Base-by-base conservation (phyloP, 1,140 invertebrate species). In the Trichoplusia ni region DNA sequence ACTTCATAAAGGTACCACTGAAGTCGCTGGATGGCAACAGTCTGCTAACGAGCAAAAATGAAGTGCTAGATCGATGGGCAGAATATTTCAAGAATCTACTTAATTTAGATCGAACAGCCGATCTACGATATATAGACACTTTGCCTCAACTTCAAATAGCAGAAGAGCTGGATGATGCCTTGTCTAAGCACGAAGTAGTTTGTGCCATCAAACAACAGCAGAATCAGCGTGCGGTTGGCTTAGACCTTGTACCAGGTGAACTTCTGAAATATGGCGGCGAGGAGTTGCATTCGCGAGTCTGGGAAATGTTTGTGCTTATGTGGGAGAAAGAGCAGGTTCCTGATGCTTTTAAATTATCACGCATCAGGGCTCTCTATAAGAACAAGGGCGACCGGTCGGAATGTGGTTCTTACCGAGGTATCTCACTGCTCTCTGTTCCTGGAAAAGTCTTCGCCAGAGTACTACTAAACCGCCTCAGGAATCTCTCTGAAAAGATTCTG, bases 371-470 rank as follows among this genome's bases (percentile, higher is more conserved):
- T 3, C 35, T 72, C 0, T 71, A 74, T 21, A 79, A 79, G 29
- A 59, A 65, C 35, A 73, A 73, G 9, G 69, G 73, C 9, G 65
- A 72, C 16, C 53, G 69, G 1, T 51, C 62, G 0, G 65, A 73
- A 14, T 73, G 71, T 29, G 13, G 67, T 21, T 70, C 64, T 4
- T 71, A 74, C 21, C 42, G 71, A 0, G 63, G 71, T 54, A 75
- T 74, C 4, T 75, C 69, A 8, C 38, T 79, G 1, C 35, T 79
- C 0, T 64, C 69, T 14, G 53, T 40, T n/a, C 49, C 69, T 19
- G 73, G 70, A 35, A 75, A 75, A n/a, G 53, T n/a, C n/a, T 67
- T 75, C 58, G 67, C 64, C 8, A 56, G 65, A 70, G 37, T 79
- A 0, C 35, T 75, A 23, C 27, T 72, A 1, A 74, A 70, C 29